Evolutionary conservation across 2,888 invertebrate genomes (phyloP).

Genomic region (Scaptomyza tumidula): DNA sequence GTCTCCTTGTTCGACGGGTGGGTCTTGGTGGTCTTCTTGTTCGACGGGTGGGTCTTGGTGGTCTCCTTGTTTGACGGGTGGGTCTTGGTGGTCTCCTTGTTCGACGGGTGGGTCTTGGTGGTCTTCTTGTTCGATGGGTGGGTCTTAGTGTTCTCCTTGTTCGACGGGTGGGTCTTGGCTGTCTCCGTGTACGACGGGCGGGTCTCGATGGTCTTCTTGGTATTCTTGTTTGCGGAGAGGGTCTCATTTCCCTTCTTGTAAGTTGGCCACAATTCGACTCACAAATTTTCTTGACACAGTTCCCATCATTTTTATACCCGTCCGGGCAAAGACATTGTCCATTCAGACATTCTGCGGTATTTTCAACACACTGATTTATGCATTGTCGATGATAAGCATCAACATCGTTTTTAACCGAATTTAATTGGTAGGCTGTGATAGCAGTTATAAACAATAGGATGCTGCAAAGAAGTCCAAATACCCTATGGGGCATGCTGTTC

Average conservation of each 20-base stretch:
- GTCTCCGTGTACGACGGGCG: background rate
- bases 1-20: background rate
- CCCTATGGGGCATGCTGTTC: background rate
- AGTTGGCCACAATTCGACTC: background rate
- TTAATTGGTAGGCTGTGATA: background rate
- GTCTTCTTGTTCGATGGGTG: background rate
- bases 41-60: background rate
- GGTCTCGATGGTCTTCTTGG: background rate
- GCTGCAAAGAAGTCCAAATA: background rate
- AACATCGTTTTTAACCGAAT: too few species aligned
- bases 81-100: slow-evolving; percentile 4
- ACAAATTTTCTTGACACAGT: background rate
- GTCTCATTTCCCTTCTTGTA: background rate
- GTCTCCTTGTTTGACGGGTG: background rate
- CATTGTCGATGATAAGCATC: background rate
- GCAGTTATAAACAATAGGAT: background rate
- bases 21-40: background rate
- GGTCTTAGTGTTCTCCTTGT: background rate
- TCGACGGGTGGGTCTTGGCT: background rate
- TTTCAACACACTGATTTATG: background rate
- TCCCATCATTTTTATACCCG: background rate
- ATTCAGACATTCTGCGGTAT: background rate
- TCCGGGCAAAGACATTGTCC: background rate
- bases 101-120: background rate
- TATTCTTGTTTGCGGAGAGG: background rate